Evolutionary conservation across 2,797 vertebrate genomes (phyloP), one percentile per base, ranked within the genome.

Genomic region (Rachycentron canadum): DNA sequence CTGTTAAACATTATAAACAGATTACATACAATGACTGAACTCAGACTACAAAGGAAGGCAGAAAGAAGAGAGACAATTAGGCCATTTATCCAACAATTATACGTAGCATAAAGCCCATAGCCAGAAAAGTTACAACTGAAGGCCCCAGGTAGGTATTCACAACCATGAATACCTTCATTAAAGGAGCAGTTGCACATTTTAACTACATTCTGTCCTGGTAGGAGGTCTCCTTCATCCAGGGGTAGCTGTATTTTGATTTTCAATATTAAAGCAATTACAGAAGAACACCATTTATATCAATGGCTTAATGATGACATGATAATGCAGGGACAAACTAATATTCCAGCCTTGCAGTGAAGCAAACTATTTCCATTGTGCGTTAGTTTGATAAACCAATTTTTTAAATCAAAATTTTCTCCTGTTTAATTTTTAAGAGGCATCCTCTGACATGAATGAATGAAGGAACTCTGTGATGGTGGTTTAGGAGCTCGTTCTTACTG

Each of bases 1-100:
- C 85, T 88, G 81, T 82, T 70, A 78, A 78, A 86, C 71, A 73
- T 47, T 50, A 64, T 55, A 60, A 61, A 69, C 49, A 82, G 28
- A 47, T 13, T 32, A 49, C 63, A 78, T 40, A 70, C 56, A 76
- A 85, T 61, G 53, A 83, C 53, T n/a, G 43, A 71, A 69, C 28
- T 23, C 17, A 2, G 11, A 55, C 34, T 43, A 56, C 23, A 75
- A 81, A 86, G 76, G 79, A 76, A 76, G 49, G 12, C 70, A 83
- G 84, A 78, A 88, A 89, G 63, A 52, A 60, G 59, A 79, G 65
- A 58, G 71, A 61, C 32, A 60, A 26, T 64, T 43, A 32, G 28
- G 58, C 40, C 64, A 76, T 81, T 82, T 74, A 86, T 86, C 67
- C 77, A 66, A 69, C 56, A 58, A 41, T 84, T 80, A 52, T 75